These are phyloP conservation scores for Heteromormyrus szaboi DNA, from an alignment of 2,797 vertebrate genomes.

Conservation along the genomic window DNA sequence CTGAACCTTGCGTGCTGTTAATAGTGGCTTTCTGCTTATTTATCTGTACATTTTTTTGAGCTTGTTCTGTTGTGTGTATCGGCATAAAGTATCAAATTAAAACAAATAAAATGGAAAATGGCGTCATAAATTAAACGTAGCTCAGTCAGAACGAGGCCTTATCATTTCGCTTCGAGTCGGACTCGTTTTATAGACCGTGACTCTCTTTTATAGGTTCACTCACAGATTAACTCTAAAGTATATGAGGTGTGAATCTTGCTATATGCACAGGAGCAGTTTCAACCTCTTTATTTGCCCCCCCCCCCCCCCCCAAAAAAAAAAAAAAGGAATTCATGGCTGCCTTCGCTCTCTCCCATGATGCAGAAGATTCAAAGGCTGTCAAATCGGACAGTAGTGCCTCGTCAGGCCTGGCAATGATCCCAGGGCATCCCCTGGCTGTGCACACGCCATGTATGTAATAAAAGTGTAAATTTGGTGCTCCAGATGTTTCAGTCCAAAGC, in stretches of 20 bases:
- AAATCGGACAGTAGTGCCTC: background rate
- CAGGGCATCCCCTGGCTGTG: constrained; percentile 57
- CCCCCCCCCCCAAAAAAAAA: background rate
- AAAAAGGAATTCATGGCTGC: background rate
- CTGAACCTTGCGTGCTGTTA: background rate
- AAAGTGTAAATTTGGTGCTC: constrained; percentile 88
- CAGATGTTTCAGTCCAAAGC: constrained; percentile 88
- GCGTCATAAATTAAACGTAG: background rate
- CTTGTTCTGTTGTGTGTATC: background rate
- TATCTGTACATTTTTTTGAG: background rate
- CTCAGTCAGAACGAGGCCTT: background rate
- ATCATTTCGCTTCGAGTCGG: background rate
- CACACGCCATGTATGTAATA: constrained; percentile 80
- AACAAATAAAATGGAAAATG: constrained; percentile 15
- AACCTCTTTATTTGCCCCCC: background rate
- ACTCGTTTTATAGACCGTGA: constrained; percentile 6
- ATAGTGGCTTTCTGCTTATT: background rate
- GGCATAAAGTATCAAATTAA: background rate
- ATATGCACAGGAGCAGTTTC: background rate
- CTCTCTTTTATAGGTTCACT: constrained; percentile 12
- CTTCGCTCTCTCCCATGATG: background rate
- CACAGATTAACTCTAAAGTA: background rate
- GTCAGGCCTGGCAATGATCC: constrained; percentile 47
- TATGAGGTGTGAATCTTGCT: constrained; percentile 19
- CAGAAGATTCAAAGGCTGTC: background rate